Base-by-base conservation (phyloP, 2,888 invertebrate species). In the Heterodera filipjevi region DNA sequence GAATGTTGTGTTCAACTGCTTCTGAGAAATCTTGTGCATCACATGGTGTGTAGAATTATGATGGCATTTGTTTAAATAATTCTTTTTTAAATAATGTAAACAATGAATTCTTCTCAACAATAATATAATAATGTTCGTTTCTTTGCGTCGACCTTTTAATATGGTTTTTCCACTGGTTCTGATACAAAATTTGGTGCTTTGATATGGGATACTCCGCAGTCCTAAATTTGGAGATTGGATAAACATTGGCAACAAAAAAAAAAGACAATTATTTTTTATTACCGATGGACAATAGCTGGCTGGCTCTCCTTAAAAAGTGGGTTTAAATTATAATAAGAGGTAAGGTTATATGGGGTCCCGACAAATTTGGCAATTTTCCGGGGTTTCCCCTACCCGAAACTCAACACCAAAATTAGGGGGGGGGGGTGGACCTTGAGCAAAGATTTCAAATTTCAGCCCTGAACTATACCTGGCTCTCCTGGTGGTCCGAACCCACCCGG, bases 381-480 rank as follows among this genome's bases (percentile, higher is more conserved):
- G n/a, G n/a, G n/a, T n/a, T n/a, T n/a, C n/a, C n/a, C n/a, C n/a
- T n/a, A n/a, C n/a, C n/a, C n/a, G n/a, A n/a, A n/a, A n/a, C n/a
- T n/a, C n/a, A n/a, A n/a, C n/a, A n/a, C n/a, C n/a, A n/a, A n/a
- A n/a, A n/a, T n/a, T n/a, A n/a, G n/a, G n/a, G n/a, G n/a, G n/a
- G n/a, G n/a, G n/a, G n/a, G n/a, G n/a, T n/a, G n/a, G n/a, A n/a
- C n/a, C n/a, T n/a, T n/a, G n/a, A n/a, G n/a, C n/a, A 33, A 35
- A 16, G 3, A 3, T 27, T 71, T 3, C 16, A 30, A 19, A 32
- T 46, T 53, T 59, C 78, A 46, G n/a, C 27, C 44, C 27, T 66
- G 53, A 10, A 78, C n/a, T 27, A 53, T 64, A 64, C 80, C 80
- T n/a, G 80, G 73, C 76, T 80, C 53, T 80, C 80, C 80, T 22